These are phyloP conservation scores for Conger conger DNA, from an alignment of 2,113 vertebrate genomes.

Conservation along the genomic window DNA sequence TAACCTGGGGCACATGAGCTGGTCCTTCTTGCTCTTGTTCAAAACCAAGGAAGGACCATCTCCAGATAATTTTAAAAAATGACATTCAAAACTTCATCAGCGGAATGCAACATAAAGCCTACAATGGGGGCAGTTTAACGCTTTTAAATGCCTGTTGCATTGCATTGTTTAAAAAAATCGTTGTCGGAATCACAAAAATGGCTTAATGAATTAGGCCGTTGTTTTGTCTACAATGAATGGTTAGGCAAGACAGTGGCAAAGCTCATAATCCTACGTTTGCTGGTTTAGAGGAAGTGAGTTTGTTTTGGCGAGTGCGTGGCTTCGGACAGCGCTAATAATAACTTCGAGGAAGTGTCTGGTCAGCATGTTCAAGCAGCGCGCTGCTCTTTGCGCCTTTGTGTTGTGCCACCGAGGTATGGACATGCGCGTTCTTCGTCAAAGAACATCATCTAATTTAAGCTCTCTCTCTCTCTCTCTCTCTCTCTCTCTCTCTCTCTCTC, in stretches of 20 bases:
- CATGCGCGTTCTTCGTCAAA: neutral
- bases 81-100: no score
- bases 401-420: neutral
- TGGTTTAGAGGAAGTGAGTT: neutral
- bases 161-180: no score
- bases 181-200: neutral
- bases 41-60: no score
- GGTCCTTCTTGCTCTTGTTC: neutral
- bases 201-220: neutral
- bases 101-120: no score
- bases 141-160: no score
- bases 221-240: neutral
- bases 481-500: no score
- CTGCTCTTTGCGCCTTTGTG: neutral
- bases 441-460: neutral
- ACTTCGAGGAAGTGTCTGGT: neutral
- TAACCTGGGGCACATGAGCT: neutral
- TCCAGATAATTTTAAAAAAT: no score
- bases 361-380: neutral
- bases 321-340: conserved; percentile 9
- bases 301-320: neutral
- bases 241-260: neutral
- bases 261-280: neutral
- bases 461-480: no score
- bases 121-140: no score